Percentiles rank a stretch among this genome's conserved stretches.
Conservation (phyloP, 2,797 vertebrate genomes). For the Botia kubotai region DNA sequence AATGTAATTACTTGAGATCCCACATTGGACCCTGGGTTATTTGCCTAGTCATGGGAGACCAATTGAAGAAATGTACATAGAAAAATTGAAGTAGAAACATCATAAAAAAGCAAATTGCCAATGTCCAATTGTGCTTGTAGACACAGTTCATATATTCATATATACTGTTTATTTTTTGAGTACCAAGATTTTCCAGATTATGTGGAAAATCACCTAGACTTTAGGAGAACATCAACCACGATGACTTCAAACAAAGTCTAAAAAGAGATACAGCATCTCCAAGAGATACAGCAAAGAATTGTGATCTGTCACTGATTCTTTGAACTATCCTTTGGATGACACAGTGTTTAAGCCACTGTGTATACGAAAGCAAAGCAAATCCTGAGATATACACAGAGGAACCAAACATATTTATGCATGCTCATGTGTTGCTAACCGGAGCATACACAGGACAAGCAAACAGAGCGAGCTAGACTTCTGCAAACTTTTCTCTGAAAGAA, state of each 20-base stretch:
- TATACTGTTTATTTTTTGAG: background rate
- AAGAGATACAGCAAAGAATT: constrained; percentile 3
- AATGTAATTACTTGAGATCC: background rate
- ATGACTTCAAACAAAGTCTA: constrained; percentile 15
- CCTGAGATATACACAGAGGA: constrained; percentile 41
- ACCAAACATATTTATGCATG: constrained; percentile 75
- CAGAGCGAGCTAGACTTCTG: constrained; percentile 42
- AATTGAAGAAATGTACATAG: constrained; percentile 3
- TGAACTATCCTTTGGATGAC: constrained; percentile 19
- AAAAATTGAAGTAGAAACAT: constrained; percentile 7
- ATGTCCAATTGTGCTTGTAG: constrained; percentile 2
- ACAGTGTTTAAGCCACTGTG: background rate
- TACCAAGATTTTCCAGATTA: background rate
- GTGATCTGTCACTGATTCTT: constrained; percentile 18
- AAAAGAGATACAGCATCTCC: constrained; percentile 5
- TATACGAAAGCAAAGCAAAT: constrained; percentile 15
- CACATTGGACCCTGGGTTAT: background rate
- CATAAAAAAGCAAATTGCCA: background rate
- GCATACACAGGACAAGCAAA: constrained; percentile 46
- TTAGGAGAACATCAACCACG: constrained; percentile 2
- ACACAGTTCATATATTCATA: background rate
- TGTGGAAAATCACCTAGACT: constrained; percentile 3
- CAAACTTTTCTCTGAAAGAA: constrained; percentile 40
- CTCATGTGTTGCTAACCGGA: constrained; percentile 66
- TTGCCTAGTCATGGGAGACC: background rate